Evolutionary conservation across 2,113 vertebrate genomes (phyloP), one percentile per base, ranked within the genome.

Genomic region (Alaudala cheleensis): DNA sequence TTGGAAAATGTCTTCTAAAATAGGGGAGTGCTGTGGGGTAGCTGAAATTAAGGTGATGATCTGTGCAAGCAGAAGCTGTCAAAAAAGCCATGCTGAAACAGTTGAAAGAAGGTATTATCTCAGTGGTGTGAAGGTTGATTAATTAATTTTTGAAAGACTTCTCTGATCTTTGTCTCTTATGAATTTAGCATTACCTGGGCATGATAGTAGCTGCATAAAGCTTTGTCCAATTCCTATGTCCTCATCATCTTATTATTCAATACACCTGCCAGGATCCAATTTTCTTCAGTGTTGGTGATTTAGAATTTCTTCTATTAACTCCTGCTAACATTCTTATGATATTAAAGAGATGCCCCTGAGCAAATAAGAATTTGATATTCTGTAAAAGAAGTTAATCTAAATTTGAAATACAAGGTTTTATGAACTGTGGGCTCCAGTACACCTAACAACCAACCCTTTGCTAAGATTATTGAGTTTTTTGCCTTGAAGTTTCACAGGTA

Each of bases 291-390:
- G 60, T 17, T 78, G 40, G 82, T 79, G 90, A 71, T 94, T 81
- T 37, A 53, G 21, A 88, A 78, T 88, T 90, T 81, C 57, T 88
- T 94, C 76, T 74, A 49, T 93, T 96, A 95, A 94, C 49, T 96
- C n/a, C 45, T 88, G 16, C 82, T 92, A 90, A 74, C 82, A 53
- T 93, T 95, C 80, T 90, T 42, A 18, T 33, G 95, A 80, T 86
- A 94, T 95, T 95, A 95, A 83, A 91, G 85, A 93, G 69, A 86
- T 96, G 49, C 42, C 92, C 69, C 40, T 86, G 81, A 95, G 94
- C 93, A 96, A 94, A 78, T 86, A 92, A 83, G 64, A 90, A 72
- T 92, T 92, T 13, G 31, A 92, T 94, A 93, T 84, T 86, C 76
- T 79, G 42, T 84, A 64, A 71, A 94, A 95, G 33, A 90, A 94